A percentile compares a stretch with the other conserved stretches of the same genome.
phyloP scores from a whole-genome alignment of 2,113 vertebrate species.

The Puntigrus tetrazona region DNA sequence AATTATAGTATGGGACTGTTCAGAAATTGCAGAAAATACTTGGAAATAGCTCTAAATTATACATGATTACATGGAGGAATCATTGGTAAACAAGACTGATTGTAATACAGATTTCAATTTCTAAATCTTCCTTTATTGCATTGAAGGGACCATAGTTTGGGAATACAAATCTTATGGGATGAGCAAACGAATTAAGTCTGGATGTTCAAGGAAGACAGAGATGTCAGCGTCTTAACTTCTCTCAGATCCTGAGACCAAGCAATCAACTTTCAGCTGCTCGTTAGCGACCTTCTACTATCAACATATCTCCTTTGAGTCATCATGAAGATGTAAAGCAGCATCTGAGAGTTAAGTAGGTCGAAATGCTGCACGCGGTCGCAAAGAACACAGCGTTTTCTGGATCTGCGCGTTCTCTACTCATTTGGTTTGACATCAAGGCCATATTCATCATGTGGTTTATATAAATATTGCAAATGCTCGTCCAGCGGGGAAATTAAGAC shows the following conservation, averaged over 20 bases:
- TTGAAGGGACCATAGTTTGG: background rate
- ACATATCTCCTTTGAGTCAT: background rate
- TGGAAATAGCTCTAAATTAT: background rate
- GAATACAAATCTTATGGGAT: background rate
- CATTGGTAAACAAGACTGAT: background rate
- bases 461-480: background rate
- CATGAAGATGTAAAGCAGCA: background rate
- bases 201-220: slow-evolving; percentile 11
- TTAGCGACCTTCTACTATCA: background rate
- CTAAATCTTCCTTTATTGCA: background rate
- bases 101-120: background rate
- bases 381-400: background rate
- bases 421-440: background rate
- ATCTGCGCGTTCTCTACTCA: background rate
- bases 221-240: background rate
- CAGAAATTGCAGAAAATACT: background rate
- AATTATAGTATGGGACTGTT: background rate
- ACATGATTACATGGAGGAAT: background rate
- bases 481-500: slow-evolving; percentile 7
- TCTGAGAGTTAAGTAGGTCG: slow-evolving; percentile 1
- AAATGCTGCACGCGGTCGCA: background rate
- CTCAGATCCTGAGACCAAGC: background rate
- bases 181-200: background rate
- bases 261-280: background rate
- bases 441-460: background rate